These are phyloP conservation scores for Misgurnus anguillicaudatus DNA, from an alignment of 2,113 vertebrate genomes.

Conservation along the genomic window DNA sequence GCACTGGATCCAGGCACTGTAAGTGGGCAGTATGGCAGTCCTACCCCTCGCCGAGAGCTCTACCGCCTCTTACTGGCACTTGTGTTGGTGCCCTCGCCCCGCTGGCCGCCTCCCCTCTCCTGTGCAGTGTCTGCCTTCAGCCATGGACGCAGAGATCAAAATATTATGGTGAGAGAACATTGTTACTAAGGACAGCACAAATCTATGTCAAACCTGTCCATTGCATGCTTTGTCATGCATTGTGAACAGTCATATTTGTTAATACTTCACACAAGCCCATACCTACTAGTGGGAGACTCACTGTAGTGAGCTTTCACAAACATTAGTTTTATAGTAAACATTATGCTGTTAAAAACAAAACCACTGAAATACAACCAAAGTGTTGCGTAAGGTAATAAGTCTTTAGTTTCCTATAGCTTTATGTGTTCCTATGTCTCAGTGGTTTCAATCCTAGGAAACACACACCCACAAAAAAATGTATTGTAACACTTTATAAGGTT, in stretches of 20 bases:
- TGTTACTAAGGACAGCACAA: neutral
- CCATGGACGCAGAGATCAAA: slow-evolving; percentile 76
- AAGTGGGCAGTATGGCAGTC: slow-evolving; percentile 78
- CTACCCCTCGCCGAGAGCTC: slow-evolving; percentile 75
- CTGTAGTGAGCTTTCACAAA: neutral
- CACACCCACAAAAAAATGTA: no score
- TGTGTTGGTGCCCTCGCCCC: slow-evolving; percentile 80
- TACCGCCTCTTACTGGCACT: slow-evolving; percentile 82
- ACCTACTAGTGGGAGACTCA: neutral
- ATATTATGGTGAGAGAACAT: slow-evolving; percentile 71
- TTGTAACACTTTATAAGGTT: no score
- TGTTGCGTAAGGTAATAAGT: neutral
- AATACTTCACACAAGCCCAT: neutral
- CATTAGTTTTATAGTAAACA: neutral
- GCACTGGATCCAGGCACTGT: slow-evolving; percentile 46
- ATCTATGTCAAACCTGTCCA: no score
- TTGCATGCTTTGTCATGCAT: no score
- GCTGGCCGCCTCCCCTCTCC: slow-evolving; percentile 80
- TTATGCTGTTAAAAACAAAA: slow-evolving; percentile 4
- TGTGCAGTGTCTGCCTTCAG: slow-evolving; percentile 83
- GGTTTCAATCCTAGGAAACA: no score
- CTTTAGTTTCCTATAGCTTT: no score
- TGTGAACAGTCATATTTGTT: neutral
- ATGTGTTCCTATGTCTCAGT: no score
- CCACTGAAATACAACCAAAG: neutral